These are phyloP conservation scores for Megalops cyprinoides DNA, from an alignment of 2,797 vertebrate genomes.

Conservation along the genomic window DNA sequence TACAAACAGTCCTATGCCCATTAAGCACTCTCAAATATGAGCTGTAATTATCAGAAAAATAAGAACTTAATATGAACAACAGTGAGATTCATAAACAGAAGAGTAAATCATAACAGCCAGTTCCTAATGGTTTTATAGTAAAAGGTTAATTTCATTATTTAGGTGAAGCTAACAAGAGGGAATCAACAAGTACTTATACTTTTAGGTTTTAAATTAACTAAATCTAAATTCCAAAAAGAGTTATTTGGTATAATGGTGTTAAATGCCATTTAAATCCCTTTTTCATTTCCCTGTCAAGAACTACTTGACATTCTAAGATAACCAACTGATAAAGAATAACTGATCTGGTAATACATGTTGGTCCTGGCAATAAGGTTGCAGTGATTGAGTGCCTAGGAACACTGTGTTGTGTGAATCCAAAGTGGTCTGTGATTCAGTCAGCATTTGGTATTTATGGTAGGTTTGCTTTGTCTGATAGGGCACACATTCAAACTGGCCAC, in stretches of 20 bases:
- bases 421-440: no score
- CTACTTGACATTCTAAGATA: neutral
- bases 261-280: neutral
- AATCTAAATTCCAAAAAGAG: neutral
- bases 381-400: no score
- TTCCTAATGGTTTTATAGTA: slow-evolving; percentile 20
- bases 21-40: slow-evolving; percentile 28
- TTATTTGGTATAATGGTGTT: neutral
- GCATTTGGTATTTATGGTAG: no score
- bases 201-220: neutral
- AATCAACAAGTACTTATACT: neutral
- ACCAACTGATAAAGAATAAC: neutral
- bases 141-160: slow-evolving; percentile 21
- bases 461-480: no score
- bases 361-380: no score
- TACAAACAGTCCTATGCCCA: slow-evolving; percentile 31
- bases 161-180: slow-evolving; percentile 23
- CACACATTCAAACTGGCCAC: neutral
- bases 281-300: neutral
- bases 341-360: neutral
- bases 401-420: no score
- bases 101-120: slow-evolving; percentile 4
- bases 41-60: slow-evolving; percentile 34
- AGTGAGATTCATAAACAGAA: slow-evolving; percentile 26
- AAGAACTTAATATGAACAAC: slow-evolving; percentile 33